These are phyloP conservation scores for Acanthochromis polyacanthus DNA, from an alignment of 2,113 vertebrate genomes.

Conservation along the genomic window DNA sequence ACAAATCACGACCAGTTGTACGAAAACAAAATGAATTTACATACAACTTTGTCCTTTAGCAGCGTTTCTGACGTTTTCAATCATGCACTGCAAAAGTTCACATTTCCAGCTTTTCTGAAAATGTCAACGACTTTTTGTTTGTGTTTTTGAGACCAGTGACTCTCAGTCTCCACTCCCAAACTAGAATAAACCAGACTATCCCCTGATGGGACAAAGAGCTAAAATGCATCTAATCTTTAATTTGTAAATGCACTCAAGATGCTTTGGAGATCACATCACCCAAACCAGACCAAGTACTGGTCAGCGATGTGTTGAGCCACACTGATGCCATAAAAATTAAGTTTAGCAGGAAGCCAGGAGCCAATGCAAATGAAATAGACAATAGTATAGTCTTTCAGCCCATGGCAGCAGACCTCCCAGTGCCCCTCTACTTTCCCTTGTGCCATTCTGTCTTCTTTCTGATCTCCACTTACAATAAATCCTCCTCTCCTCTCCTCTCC, in stretches of 20 bases:
- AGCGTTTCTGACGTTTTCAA: too few species aligned
- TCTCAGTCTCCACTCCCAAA: too few species aligned
- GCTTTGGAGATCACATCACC: conserved; percentile 33
- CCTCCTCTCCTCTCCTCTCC: conserved; percentile 15
- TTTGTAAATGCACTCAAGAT: conserved; percentile 23
- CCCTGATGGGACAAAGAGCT: neutral
- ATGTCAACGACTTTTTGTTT: too few species aligned
- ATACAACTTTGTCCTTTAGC: too few species aligned
- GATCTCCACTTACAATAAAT: conserved; percentile 37
- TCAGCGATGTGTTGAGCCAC: conserved; percentile 33
- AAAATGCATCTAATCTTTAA: neutral
- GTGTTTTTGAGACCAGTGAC: too few species aligned
- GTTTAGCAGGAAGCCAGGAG: conserved; percentile 30
- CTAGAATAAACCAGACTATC: neutral
- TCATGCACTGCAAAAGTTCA: too few species aligned
- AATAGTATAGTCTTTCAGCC: conserved; percentile 17
- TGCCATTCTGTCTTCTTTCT: conserved; percentile 7
- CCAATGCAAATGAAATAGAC: conserved; percentile 40
- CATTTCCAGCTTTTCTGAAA: too few species aligned
- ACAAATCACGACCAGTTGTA: too few species aligned
- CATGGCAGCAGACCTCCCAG: conserved; percentile 14
- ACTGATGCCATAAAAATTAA: conserved; percentile 34
- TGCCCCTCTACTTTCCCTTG: conserved; percentile 6
- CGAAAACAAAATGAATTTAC: too few species aligned
- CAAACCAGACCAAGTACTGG: conserved; percentile 1